A percentile compares a stretch with the other conserved stretches of the same genome.
These are phyloP conservation scores for Isotomurus palustris DNA, from an alignment of 2,888 invertebrate species.

Conservation along the genomic window DNA sequence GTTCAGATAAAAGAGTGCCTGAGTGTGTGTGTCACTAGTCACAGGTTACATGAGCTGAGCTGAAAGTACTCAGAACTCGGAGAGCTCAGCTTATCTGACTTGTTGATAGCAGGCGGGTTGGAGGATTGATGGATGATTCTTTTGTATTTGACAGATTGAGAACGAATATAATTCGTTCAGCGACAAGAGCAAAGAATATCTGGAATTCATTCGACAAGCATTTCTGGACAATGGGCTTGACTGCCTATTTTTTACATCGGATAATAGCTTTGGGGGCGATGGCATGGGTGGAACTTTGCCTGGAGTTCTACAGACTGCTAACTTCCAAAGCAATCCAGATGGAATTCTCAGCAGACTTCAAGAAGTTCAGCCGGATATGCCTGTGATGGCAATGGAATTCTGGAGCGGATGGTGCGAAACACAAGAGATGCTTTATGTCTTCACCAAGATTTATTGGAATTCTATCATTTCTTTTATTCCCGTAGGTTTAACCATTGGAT, in stretches of 20 bases:
- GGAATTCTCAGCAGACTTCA: constrained; percentile 51
- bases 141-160: constrained; percentile 50
- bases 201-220: constrained; percentile 48
- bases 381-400: constrained; percentile 58
- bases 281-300: constrained; percentile 50
- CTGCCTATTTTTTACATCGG: constrained; percentile 55
- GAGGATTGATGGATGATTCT: background rate
- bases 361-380: constrained; percentile 53
- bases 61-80: background rate
- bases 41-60: background rate
- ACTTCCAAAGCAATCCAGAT: constrained; percentile 54
- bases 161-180: constrained; percentile 55
- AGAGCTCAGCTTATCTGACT: background rate
- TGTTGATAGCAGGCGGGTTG: background rate
- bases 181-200: constrained; percentile 22
- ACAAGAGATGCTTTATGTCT: background rate
- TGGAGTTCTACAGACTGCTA: constrained; percentile 56
- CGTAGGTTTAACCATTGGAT: constrained; percentile 57
- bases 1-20: background rate
- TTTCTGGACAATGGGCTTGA: constrained; percentile 51
- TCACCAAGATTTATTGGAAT: constrained; percentile 6
- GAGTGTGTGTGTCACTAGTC: no score
- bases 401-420: constrained; percentile 57
- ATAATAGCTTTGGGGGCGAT: constrained; percentile 47
- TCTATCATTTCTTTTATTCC: background rate